Base-by-base conservation (phyloP, 2,797 vertebrate species). In the Lacerta agilis region DNA sequence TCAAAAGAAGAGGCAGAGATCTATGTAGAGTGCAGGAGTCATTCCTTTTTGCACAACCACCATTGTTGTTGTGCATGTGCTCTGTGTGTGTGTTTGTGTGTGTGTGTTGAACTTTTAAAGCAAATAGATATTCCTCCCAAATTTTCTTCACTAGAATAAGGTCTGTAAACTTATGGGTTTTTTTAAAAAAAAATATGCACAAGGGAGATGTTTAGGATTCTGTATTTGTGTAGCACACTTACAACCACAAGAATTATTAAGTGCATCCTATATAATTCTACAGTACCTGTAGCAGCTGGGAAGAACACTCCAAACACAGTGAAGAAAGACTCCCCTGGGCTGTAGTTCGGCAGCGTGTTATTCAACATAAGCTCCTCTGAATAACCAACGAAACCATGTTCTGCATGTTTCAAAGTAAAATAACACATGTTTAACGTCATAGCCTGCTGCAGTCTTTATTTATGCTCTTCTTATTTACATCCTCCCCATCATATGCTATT, bases 291-390 rank as follows among this genome's bases (percentile, higher is more conserved):
- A 8, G 99, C 99, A 90, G 98, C 98, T 17, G 99, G 99, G 95
- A 99, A 99, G 94, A 99, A 99, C 82, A 99, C 99, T 69, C 99
- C 99, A 92, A 99, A 99, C 67, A 99, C 98, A 0, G 98, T 98
- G 97, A 99, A 99, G 96, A 99, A 99, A 88, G 95, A 98, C 95
- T 99, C 98, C 82, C 98, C 98, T 0, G 97, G 95, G 79, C 94
- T 98, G 95, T 99, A 99, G 92, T 98, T 98, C 0, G 99, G 98
- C 91, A 98, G 94, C 0, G 94, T 96, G 95, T 99, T 99, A 91
- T 97, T 98, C 87, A 89, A 89, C 84, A 99, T 97, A 85, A 99
- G 96, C 88, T 96, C 96, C 27, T 97, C 86, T 0, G 98, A 98
- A 92, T 99, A 99, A 18, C 99, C 99, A 0, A 99, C 91, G 1